Percentiles rank a stretch among this genome's conserved stretches.
Evolutionary conservation across 2,113 vertebrate species (phyloP).

Genomic region (Chamaetylas fuelleborni): DNA sequence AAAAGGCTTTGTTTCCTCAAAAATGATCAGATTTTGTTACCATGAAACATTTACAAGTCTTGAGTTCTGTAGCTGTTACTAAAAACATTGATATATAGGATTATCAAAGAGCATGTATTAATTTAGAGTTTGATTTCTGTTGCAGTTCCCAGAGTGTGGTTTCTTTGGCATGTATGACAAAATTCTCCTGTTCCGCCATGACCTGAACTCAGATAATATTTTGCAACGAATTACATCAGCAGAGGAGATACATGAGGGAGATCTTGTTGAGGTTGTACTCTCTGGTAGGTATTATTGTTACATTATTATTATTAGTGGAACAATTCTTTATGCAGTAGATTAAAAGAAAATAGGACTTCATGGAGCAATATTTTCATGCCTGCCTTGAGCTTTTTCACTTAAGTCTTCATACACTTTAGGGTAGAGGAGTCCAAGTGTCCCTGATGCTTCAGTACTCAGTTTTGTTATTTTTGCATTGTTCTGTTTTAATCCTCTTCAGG

Average conservation of each 20-base stretch:
- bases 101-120: neutral
- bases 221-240: conserved; percentile 91
- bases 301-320: neutral
- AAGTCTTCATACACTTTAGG: neutral
- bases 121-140: conserved; percentile 42
- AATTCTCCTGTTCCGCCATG: conserved; percentile 96
- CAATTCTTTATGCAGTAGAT: neutral
- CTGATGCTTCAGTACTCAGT: neutral
- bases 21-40: neutral
- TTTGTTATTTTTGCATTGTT: neutral
- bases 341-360: neutral
- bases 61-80: neutral
- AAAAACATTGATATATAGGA: neutral
- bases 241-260: conserved; percentile 95
- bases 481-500: neutral
- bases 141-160: conserved; percentile 96
- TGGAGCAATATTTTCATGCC: neutral
- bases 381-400: neutral
- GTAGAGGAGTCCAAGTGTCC: neutral
- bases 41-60: neutral
- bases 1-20: neutral
- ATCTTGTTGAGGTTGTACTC: conserved; percentile 95
- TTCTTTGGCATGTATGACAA: conserved; percentile 99
- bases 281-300: conserved; percentile 76
- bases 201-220: conserved; percentile 96